Conservation (phyloP, 2,888 invertebrate genomes). For the Papilio protenor region DNA sequence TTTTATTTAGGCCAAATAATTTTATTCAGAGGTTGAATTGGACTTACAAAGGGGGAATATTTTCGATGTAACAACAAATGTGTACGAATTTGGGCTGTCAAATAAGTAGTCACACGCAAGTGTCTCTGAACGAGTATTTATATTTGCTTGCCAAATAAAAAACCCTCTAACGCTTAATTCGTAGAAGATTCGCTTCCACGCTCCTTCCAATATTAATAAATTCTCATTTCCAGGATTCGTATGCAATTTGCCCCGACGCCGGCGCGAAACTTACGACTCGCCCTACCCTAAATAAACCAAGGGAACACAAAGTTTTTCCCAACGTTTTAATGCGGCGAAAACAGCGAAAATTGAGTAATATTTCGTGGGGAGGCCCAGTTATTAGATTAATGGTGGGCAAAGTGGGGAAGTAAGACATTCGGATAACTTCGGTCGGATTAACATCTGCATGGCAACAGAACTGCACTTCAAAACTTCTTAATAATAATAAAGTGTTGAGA, state of each 20-base stretch:
- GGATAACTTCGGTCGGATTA: slow-evolving; percentile 44
- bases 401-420: slow-evolving; percentile 44
- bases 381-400: slow-evolving; percentile 54
- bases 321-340: slow-evolving; percentile 62
- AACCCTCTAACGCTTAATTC: slow-evolving; percentile 75
- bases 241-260: slow-evolving; percentile 78
- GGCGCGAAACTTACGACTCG: slow-evolving; percentile 76
- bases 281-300: slow-evolving; percentile 75
- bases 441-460: slow-evolving; percentile 28
- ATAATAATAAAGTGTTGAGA: not conserved
- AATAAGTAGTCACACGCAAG: slow-evolving; percentile 31
- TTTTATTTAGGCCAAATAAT: not conserved
- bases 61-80: not conserved
- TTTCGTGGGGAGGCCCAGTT: slow-evolving; percentile 56
- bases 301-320: slow-evolving; percentile 56
- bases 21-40: not conserved
- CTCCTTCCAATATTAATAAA: slow-evolving; percentile 82
- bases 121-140: slow-evolving; percentile 40
- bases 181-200: slow-evolving; percentile 56
- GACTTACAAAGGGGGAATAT: not conserved
- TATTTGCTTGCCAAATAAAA: slow-evolving; percentile 61
- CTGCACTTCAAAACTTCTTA: not conserved
- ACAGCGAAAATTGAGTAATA: slow-evolving; percentile 66
- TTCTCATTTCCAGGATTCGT: slow-evolving; percentile 80
- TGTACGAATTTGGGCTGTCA: slow-evolving; percentile 10